These are phyloP conservation scores for Spondyliosoma cantharus DNA, from an alignment of 2,797 vertebrate species.

Conservation along the genomic window DNA sequence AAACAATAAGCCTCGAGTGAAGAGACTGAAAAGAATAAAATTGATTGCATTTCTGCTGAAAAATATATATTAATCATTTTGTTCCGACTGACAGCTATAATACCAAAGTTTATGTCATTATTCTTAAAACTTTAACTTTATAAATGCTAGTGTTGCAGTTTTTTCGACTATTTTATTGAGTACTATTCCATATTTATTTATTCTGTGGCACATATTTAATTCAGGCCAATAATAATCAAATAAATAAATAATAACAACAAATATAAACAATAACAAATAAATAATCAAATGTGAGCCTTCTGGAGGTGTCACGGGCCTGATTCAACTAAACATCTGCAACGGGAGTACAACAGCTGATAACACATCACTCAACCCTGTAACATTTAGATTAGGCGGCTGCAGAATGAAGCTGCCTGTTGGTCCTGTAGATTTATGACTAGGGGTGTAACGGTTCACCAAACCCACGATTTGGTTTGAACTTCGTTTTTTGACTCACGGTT, in stretches of 20 bases:
- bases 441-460: no score
- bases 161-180: conserved; percentile 26
- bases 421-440: conserved; percentile 31
- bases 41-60: conserved; percentile 3
- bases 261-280: no score
- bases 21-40: conserved; percentile 20
- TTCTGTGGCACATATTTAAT: conserved; percentile 51
- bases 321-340: conserved; percentile 50
- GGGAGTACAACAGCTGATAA: conserved; percentile 40
- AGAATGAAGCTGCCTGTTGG: conserved; percentile 20
- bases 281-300: conserved; percentile 43
- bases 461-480: no score
- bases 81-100: conserved; percentile 30
- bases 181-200: conserved; percentile 51
- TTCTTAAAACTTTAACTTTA: conserved; percentile 23
- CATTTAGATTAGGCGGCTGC: conserved; percentile 38
- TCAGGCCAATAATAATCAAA: no score
- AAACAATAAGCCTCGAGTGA: conserved; percentile 16
- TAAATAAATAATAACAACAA: no score
- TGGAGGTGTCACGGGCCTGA: conserved; percentile 42
- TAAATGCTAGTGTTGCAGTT: conserved; percentile 35
- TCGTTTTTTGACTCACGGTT: no score
- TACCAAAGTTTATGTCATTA: conserved; percentile 31
- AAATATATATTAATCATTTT: conserved; percentile 23
- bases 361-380: conserved; percentile 41